Conservation (phyloP, 1,140 invertebrate species). For the Ostrea edulis region DNA sequence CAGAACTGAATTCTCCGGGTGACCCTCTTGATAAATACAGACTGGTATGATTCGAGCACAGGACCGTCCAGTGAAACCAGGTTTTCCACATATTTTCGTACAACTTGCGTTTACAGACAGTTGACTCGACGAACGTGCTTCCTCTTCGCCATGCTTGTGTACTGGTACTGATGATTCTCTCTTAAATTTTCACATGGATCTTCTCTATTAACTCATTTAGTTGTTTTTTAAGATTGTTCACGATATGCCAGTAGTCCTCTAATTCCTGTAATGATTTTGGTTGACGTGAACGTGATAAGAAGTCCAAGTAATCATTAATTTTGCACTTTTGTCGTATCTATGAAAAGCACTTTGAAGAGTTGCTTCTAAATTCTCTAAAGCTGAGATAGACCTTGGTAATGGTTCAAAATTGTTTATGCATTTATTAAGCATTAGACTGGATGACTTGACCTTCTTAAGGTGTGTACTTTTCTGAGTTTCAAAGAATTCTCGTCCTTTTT, state of each 20-base stretch:
- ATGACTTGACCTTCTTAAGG: too few species aligned
- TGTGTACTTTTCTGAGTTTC: too few species aligned
- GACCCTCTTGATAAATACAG: conserved; percentile 1
- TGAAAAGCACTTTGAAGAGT: background rate
- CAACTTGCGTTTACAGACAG: background rate
- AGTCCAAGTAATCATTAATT: too few species aligned
- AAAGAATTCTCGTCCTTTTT: too few species aligned
- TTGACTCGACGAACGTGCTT: background rate
- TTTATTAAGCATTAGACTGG: too few species aligned
- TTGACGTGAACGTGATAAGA: too few species aligned
- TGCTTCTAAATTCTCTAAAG: background rate
- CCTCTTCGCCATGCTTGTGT: conserved; percentile 42
- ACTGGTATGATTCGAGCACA: conserved; percentile 50
- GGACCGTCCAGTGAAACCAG: conserved; percentile 38
- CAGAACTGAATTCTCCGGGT: background rate
- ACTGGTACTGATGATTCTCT: background rate
- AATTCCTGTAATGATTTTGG: too few species aligned
- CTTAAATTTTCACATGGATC: background rate
- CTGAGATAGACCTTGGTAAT: background rate
- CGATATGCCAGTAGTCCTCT: too few species aligned
- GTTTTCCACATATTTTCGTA: conserved; percentile 35
- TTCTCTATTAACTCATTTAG: background rate
- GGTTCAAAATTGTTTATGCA: too few species aligned
- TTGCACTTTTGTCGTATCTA: background rate
- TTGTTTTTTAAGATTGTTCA: too few species aligned